These are phyloP conservation scores for Sula dactylatra DNA, from an alignment of 2,113 vertebrate species.

Conservation along the genomic window DNA sequence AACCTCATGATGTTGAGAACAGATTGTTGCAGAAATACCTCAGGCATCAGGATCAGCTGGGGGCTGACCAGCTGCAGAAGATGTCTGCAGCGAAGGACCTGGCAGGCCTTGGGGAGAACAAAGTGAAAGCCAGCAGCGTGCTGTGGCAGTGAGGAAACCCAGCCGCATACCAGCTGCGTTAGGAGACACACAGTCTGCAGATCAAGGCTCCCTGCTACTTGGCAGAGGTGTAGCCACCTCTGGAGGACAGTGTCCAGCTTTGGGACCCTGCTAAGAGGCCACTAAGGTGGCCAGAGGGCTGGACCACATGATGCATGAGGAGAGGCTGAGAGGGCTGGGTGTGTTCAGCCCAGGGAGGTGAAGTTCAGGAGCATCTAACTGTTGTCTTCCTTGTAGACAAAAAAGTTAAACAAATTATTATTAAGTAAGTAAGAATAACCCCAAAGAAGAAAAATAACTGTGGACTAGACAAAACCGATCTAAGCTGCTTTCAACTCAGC, in stretches of 20 bases:
- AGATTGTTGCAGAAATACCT: neutral
- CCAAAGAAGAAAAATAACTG: neutral
- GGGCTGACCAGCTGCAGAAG: neutral
- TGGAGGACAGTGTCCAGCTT: neutral
- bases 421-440: neutral
- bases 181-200: neutral
- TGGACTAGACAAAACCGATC: neutral
- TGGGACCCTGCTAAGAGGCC: neutral
- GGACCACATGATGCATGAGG: neutral
- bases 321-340: neutral
- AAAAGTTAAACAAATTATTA: neutral
- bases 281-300: neutral
- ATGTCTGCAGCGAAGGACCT: neutral
- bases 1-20: neutral
- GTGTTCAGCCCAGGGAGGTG: neutral
- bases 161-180: neutral
- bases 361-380: neutral
- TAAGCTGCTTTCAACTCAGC: neutral
- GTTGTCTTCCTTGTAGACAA: neutral
- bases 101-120: neutral
- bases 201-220: neutral
- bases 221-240: neutral
- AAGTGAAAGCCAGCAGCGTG: neutral
- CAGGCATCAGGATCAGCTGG: neutral
- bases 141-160: neutral